Conservation (phyloP, 2,113 vertebrate genomes). For the Arenaria interpres region DNA sequence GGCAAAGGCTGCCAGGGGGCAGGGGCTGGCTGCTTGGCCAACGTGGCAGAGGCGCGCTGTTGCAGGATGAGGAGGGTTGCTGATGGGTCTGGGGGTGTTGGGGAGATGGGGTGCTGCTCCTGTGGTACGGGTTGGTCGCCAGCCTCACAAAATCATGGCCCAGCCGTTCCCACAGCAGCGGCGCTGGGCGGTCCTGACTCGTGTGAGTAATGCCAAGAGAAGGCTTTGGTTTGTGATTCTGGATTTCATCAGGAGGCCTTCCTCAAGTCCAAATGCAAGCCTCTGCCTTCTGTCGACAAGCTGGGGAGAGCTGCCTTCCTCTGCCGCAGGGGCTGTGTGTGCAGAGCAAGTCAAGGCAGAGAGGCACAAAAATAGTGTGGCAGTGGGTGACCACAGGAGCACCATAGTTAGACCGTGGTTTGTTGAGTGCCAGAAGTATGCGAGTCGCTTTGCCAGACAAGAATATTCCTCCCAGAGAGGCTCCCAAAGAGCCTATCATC, state of each 20-base stretch:
- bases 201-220: neutral
- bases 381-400: slow-evolving; percentile 26
- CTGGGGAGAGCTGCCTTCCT: neutral
- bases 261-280: neutral
- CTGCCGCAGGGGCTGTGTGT: accelerated
- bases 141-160: neutral
- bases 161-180: neutral
- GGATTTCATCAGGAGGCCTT: slow-evolving; percentile 41
- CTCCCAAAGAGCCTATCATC: slow-evolving; percentile 50
- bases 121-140: neutral
- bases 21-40: neutral
- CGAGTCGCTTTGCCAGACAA: slow-evolving; percentile 26
- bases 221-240: neutral
- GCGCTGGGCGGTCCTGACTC: neutral
- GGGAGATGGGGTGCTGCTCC: neutral
- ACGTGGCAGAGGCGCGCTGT: accelerated
- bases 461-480: slow-evolving; percentile 25
- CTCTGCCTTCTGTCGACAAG: neutral
- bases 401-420: slow-evolving; percentile 36
- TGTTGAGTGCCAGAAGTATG: slow-evolving; percentile 45
- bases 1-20: neutral
- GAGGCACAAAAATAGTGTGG: slow-evolving; percentile 29
- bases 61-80: neutral
- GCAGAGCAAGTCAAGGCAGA: neutral
- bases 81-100: neutral